Evolutionary conservation across 1,140 invertebrate species (phyloP), one percentile per base, ranked within the genome.

Genomic region (Tetramorium simillimum): DNA sequence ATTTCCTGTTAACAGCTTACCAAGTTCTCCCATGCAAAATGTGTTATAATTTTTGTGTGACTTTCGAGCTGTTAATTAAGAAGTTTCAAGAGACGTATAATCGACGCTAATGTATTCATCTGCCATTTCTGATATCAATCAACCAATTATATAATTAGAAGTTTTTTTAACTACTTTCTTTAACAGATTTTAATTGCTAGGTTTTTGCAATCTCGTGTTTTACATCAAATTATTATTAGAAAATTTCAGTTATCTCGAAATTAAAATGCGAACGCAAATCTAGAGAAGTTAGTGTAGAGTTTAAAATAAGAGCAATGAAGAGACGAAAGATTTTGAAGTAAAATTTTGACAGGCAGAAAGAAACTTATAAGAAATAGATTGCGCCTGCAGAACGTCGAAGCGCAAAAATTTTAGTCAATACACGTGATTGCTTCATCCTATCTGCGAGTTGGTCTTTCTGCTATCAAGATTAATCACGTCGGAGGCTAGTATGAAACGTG

Each of bases 11-110:
- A 60, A 10, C 9, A n/a, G 7, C 9, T 81, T 72, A 60, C 40
- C 3, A 33, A 43, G 28, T 82, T 46, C 60, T 33, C 18, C 5
- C 18, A 14, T 3, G 14, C n/a, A 46, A 58, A 46, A 46, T 24
- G 12, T 51, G 73, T 46, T 60, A 73, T 82, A 58, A 82, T 82
- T 62, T 82, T 69, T 60, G 0, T 49, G 21, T 49, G 7, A 82
- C 69, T 75, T 75, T 75, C 28, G 5, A 60, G 16, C n/a, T 62
- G 40, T 60, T 84, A 73, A 84, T 73, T 73, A 84, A 84, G 4
- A 75, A 84, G 14, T 84, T 84, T 18, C 28, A 51, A 75, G 53
- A 60, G 9, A 10, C 43, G n/a, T 24, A 58, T 28, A 21, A 40
- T 40, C 65, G 46, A 53, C 14, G 28, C 12, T 60, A 73, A 60